Percentiles rank a stretch among this genome's conserved stretches.
Evolutionary conservation across 1,140 invertebrate genomes (phyloP).

Genomic region (Drosophila fuyamai): DNA sequence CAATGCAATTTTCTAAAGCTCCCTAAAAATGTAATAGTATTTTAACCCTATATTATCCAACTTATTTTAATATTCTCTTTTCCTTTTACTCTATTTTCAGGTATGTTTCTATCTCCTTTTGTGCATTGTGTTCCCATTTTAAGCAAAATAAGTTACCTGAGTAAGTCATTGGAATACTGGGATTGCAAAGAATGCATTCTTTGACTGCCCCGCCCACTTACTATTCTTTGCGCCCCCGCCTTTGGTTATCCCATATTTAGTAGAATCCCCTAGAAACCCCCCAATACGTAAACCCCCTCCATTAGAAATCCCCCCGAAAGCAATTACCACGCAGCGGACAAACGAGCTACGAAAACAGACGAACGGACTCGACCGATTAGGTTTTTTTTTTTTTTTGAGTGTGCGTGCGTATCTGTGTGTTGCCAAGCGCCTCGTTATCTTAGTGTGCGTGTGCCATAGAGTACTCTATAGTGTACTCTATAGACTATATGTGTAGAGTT

Average conservation of each 20-base stretch:
- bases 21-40: too few relatives aligned
- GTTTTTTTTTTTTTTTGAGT: conserved; percentile 15
- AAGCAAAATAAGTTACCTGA: conserved; percentile 20
- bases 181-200: conserved; percentile 17
- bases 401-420: conserved; percentile 33
- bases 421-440: conserved; percentile 15
- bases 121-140: not conserved
- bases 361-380: conserved; percentile 63
- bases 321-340: conserved; percentile 53
- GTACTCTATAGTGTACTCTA: not conserved
- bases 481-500: conserved; percentile 32
- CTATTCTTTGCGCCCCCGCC: not conserved
- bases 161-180: conserved; percentile 46
- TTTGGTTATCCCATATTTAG: not conserved
- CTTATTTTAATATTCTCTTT: not conserved
- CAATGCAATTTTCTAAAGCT: too few relatives aligned
- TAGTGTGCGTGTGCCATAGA: conserved; percentile 10
- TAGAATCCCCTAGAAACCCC: not conserved
- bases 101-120: conserved; percentile 36
- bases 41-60: too few relatives aligned
- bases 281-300: not conserved
- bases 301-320: conserved; percentile 6
- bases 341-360: conserved; percentile 46
- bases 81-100: conserved; percentile 34
- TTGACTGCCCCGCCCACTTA: too few relatives aligned